Base-by-base conservation (phyloP, 2,888 invertebrate species). In the Cephalotes varians region DNA sequence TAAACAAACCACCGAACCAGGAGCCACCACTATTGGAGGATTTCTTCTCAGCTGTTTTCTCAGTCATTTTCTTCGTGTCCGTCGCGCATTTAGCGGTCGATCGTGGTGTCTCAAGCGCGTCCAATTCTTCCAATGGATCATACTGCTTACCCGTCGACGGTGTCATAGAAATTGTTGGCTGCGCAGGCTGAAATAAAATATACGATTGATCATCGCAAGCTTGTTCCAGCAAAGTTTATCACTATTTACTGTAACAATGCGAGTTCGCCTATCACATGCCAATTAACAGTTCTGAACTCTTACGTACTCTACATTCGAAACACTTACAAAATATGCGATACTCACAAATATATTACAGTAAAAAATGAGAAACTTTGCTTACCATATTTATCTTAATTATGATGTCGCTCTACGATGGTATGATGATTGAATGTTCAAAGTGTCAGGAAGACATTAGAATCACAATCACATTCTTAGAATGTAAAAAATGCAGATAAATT, bases 1-100 rank as follows among this genome's bases (percentile, higher is more conserved):
- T 97, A 95, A 98, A 97, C 91, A 98, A 96, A 72, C 98, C 98
- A 85, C 98, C 98, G 92, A 98, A 97, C 98, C 98, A 98, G 80
- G 94, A 94, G 10, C 94, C 90, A 40, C 93, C 89, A 21, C 84
- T 84, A 58, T 93, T 93, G 10, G 90, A 65, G 85, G 89, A 82
- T 82, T 94, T 94, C 82, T 95, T 95, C 28, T 94, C 95, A 82
- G 90, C 82, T 9, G 83, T 31, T 88, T 94, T 94, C 0, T 93
- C 93, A 1, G 85, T 28, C 4, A 82, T 44, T 71, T 93, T 90
- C 73, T 93, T 92, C 9, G n/a, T 51, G 3, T 88, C 85, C 25
- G 82, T 49, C 5, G 82, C 10, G 1, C 89, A 15, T 64, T 92
- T 93, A 10, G 89, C 67, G 0, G 82, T 54, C 51, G 84, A 28